Conservation (phyloP, 2,797 vertebrate species). For the Diceros bicornis region DNA sequence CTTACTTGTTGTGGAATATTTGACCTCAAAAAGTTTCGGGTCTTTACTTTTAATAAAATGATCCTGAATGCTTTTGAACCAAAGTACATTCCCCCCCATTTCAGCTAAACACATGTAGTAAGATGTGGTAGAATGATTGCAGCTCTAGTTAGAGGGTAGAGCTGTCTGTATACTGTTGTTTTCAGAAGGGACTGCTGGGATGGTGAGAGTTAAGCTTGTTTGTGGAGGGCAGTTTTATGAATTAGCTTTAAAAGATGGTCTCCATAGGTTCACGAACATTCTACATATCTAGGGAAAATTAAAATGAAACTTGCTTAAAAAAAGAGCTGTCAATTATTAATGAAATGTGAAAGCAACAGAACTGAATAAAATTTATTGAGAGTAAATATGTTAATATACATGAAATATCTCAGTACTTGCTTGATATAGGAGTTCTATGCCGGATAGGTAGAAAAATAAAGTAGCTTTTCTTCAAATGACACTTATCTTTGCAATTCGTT, state of each 20-base stretch:
- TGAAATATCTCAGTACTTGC: neutral
- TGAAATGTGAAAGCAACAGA: constrained; percentile 58
- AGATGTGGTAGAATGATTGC: neutral
- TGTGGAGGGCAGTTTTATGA: constrained; percentile 35
- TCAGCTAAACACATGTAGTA: neutral
- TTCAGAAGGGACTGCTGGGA: constrained; percentile 40
- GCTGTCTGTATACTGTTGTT: neutral
- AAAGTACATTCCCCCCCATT: neutral
- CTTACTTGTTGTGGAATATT: constrained; percentile 53
- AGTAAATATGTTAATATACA: neutral
- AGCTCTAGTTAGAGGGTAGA: neutral
- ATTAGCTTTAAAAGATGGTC: constrained; percentile 43
- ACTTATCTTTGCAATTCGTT: constrained; percentile 8
- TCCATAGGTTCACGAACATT: constrained; percentile 14
- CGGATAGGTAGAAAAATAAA: constrained; percentile 29
- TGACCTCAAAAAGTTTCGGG: constrained; percentile 50
- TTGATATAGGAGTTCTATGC: neutral
- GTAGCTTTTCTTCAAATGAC: constrained; percentile 19
- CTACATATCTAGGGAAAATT: neutral
- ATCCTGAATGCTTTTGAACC: constrained; percentile 57
- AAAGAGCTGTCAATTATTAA: constrained; percentile 46
- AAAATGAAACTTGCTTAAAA: neutral
- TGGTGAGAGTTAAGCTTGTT: neutral
- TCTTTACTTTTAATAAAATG: constrained; percentile 61
- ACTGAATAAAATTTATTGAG: constrained; percentile 43